phyloP scores from a whole-genome alignment of 2,113 vertebrate genomes.

The Gracilinanus agilis region DNA sequence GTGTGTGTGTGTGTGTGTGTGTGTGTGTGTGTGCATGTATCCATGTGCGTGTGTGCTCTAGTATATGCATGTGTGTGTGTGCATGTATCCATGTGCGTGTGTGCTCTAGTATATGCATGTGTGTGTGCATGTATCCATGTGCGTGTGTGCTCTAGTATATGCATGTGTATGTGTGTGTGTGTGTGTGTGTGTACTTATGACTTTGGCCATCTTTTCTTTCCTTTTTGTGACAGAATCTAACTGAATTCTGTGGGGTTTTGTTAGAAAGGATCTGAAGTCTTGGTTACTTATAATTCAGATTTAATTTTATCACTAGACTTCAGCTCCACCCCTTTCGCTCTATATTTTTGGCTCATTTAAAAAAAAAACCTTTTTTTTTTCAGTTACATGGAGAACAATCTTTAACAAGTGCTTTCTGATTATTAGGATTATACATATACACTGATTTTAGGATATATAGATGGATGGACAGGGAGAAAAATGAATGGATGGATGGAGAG shows the following conservation, averaged over 20 bases:
- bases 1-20: accelerated
- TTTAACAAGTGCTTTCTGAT: too few species aligned
- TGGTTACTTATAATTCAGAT: not conserved
- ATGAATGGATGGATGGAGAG: too few species aligned
- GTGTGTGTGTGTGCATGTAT: accelerated
- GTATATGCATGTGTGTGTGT: too few species aligned
- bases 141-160: too few species aligned
- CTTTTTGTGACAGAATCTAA: not conserved
- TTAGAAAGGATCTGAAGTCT: not conserved
- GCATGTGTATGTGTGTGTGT: too few species aligned
- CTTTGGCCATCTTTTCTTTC: not conserved
- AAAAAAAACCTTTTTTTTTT: too few species aligned
- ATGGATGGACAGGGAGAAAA: too few species aligned
- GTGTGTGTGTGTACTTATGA: not conserved
- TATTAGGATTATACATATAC: too few species aligned
- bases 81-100: accelerated
- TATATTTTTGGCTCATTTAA: not conserved
- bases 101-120: too few species aligned
- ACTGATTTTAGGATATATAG: too few species aligned
- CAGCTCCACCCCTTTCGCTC: not conserved
- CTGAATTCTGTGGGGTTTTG: not conserved
- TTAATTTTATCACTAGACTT: not conserved
- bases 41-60: not conserved
- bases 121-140: accelerated
- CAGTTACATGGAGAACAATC: too few species aligned